Evolutionary conservation across 2,113 vertebrate species (phyloP).

Genomic region (Tringa solitaria): DNA sequence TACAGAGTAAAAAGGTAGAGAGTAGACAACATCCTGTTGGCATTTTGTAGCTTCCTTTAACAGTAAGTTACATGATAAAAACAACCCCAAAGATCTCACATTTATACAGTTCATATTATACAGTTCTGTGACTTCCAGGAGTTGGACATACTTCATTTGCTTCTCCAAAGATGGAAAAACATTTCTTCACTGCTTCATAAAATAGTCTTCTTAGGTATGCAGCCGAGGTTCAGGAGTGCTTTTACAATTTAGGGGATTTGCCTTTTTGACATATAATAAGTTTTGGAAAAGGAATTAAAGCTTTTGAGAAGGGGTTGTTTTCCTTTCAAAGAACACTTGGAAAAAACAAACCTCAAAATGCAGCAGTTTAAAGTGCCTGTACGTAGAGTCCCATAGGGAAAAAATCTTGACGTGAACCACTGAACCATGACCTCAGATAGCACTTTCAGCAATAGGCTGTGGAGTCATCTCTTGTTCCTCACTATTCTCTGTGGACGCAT

Average conservation of each 20-base stretch:
- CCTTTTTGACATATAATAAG: background rate
- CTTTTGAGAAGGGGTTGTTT: background rate
- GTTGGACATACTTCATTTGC: background rate
- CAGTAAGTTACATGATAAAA: background rate
- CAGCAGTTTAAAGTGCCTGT: constrained; percentile 13
- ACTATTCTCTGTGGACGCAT: constrained; percentile 21
- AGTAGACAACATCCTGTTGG: background rate
- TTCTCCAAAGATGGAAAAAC: background rate
- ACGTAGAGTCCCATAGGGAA: accelerated
- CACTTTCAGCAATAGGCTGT: constrained; percentile 52
- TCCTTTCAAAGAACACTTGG: background rate
- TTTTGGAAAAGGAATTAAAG: background rate
- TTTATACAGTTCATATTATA: background rate
- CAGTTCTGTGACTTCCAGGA: background rate
- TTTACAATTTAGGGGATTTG: background rate
- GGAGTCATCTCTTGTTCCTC: constrained; percentile 26
- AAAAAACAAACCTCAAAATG: background rate
- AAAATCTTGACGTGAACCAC: background rate
- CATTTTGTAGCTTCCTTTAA: background rate
- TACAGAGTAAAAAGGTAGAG: background rate
- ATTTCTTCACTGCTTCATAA: background rate
- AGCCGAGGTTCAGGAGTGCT: background rate
- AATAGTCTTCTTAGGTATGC: background rate
- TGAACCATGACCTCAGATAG: constrained; percentile 46
- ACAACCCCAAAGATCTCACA: background rate